These are phyloP conservation scores for Hippocampus guttulatus DNA, from an alignment of 2,113 vertebrate genomes.

Conservation along the genomic window DNA sequence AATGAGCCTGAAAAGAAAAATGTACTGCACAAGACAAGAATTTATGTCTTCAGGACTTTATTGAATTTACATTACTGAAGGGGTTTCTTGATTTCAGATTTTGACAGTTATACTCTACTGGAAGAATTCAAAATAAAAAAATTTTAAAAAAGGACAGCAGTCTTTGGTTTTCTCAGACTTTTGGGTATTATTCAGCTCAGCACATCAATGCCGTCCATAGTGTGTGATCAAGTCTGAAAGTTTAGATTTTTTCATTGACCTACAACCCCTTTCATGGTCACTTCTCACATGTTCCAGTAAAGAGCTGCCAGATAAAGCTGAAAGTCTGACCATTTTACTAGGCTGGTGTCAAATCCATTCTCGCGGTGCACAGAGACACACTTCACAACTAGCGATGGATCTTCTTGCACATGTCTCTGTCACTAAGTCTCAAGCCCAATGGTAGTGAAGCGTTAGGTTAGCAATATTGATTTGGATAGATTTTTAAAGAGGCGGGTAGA, in stretches of 20 bases:
- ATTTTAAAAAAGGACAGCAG: background rate
- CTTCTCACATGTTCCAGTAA: background rate
- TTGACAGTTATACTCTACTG: background rate
- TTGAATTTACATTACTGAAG: background rate
- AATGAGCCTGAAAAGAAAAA: too few species aligned
- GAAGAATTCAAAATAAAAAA: background rate
- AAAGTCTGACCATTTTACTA: background rate
- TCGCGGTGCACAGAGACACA: background rate
- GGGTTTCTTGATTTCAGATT: background rate
- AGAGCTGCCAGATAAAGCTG: background rate
- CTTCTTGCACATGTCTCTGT: background rate
- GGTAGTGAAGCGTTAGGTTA: background rate
- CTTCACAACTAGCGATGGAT: background rate
- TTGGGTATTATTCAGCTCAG: background rate
- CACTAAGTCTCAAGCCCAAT: background rate
- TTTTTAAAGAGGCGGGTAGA: background rate
- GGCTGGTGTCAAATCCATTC: background rate
- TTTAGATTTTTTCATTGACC: background rate
- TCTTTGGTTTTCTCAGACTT: background rate
- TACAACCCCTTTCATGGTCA: background rate
- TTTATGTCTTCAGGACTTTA: background rate
- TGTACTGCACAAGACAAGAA: too few species aligned
- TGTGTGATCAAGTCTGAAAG: background rate
- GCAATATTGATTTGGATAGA: background rate
- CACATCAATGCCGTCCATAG: background rate